Evolutionary conservation across 2,888 invertebrate genomes (phyloP), one percentile per base, ranked within the genome.

Genomic region (Oligia fasciuncula): DNA sequence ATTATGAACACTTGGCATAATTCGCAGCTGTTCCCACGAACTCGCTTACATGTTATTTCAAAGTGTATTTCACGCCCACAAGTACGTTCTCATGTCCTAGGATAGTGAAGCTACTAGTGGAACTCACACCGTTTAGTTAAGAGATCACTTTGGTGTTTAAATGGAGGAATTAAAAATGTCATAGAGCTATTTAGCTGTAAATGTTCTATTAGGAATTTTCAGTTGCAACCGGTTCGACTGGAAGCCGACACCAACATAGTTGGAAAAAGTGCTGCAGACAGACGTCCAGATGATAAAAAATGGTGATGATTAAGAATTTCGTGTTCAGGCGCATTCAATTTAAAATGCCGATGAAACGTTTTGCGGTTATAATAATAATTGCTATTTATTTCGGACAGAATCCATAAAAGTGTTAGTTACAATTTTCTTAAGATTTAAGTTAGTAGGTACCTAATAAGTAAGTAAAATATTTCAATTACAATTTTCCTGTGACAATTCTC

Each of bases 1-100:
- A 85, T 87, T 85, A 84, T 88, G 89, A 88, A 85, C 84, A 86
- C 87, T 88, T 85, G 86, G 85, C 80, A 90, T 91, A 91, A 91
- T 89, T 87, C 89, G 84, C 92, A 92, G 89, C 91, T 91, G 91
- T 89, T 89, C 79, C 87, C 78, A 77, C 85, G 72, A 89, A 90
- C 84, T 88, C 79, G 85, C 88, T 86, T 88, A 88, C 90, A 89
- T 90, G 89, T 90, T 90, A 90, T 89, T 89, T 87, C 89, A 88
- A 89, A 90, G 85, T 88, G 87, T 88, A 88, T 88, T 90, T 89
- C 85, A 88, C 83, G 85, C 87, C 87, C 88, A 85, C 87, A 88
- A 88, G 88, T 88, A 87, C 82, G 87, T 85, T 66, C 81, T 86
- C 69, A 70, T 77, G 84, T 84, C 80, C 78, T 83, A 63, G 72